Base-by-base conservation (phyloP, 2,888 invertebrate species). In the Mycalesis mineus region DNA sequence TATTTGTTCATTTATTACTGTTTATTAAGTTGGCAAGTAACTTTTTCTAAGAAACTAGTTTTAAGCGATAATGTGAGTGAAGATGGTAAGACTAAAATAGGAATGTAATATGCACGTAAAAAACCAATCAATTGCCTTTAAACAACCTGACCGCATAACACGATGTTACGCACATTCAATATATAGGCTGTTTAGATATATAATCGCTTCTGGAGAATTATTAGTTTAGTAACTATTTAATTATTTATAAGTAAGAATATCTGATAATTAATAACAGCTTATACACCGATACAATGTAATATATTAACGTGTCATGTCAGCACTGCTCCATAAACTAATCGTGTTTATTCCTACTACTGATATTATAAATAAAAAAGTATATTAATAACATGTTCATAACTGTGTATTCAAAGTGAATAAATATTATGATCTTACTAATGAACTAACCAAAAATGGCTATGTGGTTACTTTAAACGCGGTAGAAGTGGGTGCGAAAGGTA, bases 121-220 rank as follows among this genome's bases (percentile, higher is more conserved):
- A 45, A 47, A 31, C 0, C 47, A 17, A 47, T 33, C 47, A 47
- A 29, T 42, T 42, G 31, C 47, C 1, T 47, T 31, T 33, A 47
- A 47, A 31, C 33, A 47, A 11, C 31, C 33, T 47, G 47, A 47
- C 47, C 47, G 47, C 47, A 47, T 47, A 33, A 47, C 31, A 47
- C 33, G 14, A 47, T 15, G 47, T 47, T 17, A 15, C 31, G 31
- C 33, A 15, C 31, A 31, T 47, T 47, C 47, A 11, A 47, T 33
- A 33, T 11, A 33, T 5, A 15, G 33, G 11, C 14, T 11, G 15
- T 33, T 15, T 44, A 28, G 28, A 28, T 15, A 47, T 11, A 15
- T 15, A 47, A 31, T 33, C 33, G 11, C 47, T 47, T 47, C 33
- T 33, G 31, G 15, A 15, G 11, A 47, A 47, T 31, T 47, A 9